These are phyloP conservation scores for Gymnoscopelus braueri DNA, from an alignment of 2,797 vertebrate species.

Conservation along the genomic window DNA sequence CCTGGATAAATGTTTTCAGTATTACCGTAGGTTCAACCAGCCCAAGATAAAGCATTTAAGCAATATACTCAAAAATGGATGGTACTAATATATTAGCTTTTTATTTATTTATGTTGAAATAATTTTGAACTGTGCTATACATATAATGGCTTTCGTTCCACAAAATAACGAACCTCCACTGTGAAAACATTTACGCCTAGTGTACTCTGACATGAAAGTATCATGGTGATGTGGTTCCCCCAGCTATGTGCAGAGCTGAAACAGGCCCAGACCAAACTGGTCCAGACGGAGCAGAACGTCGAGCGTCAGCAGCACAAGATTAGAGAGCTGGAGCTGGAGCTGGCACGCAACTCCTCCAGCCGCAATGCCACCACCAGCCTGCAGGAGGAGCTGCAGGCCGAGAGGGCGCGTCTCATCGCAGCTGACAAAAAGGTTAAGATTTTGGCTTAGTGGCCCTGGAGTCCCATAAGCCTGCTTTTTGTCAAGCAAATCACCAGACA, in stretches of 20 bases:
- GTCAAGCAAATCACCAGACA: background rate
- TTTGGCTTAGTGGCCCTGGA: no score
- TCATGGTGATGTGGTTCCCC: background rate
- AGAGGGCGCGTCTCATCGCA: slow-evolving; percentile 79
- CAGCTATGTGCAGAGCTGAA: slow-evolving; percentile 92
- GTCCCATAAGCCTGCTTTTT: background rate
- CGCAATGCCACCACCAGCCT: slow-evolving; percentile 76
- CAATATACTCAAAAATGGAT: no score
- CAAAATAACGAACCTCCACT: background rate
- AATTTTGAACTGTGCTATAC: no score
- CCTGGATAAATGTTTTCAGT: no score
- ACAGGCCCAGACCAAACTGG: slow-evolving; percentile 83
- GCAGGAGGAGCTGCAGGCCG: slow-evolving; percentile 86
- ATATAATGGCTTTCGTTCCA: no score
- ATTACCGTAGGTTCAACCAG: no score
- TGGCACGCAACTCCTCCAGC: slow-evolving; percentile 78
- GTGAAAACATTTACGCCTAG: no score
- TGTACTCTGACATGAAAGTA: background rate
- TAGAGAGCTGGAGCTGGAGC: slow-evolving; percentile 80
- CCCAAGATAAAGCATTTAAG: no score
- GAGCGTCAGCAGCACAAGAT: slow-evolving; percentile 86
- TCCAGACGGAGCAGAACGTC: slow-evolving; percentile 77
- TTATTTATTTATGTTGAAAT: no score
- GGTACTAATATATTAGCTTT: no score
- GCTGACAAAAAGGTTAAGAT: slow-evolving; percentile 88